phyloP scores from a whole-genome alignment of 2,888 invertebrate genomes.

The Tetragnatha montana region DNA sequence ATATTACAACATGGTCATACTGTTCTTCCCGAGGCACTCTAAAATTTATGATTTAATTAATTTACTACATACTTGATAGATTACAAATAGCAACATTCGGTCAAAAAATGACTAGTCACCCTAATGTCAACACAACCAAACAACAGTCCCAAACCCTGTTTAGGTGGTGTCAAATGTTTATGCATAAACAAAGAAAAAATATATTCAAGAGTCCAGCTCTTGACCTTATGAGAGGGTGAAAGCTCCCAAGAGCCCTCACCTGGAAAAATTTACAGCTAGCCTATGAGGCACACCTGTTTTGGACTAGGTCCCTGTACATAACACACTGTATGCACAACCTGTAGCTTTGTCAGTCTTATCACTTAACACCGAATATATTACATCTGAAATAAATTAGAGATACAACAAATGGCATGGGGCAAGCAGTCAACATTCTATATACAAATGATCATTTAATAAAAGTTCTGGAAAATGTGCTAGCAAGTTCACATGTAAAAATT shows the following conservation, averaged over 20 bases:
- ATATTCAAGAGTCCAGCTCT: constrained; percentile 71
- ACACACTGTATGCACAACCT: constrained; percentile 66
- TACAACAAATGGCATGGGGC: constrained; percentile 69
- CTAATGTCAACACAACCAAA: constrained; percentile 65
- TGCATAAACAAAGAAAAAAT: constrained; percentile 66
- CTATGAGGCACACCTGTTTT: constrained; percentile 64
- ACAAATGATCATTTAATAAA: constrained; percentile 69
- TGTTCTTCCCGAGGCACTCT: constrained; percentile 39
- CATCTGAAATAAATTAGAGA: constrained; percentile 69
- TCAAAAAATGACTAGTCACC: constrained; percentile 70
- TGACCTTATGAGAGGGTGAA: constrained; percentile 57
- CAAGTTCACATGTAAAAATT: constrained; percentile 68
- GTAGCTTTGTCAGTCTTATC: constrained; percentile 64
- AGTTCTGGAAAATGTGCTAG: constrained; percentile 59
- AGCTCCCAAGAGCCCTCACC: constrained; percentile 43
- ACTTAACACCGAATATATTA: constrained; percentile 66
- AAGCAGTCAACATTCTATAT: constrained; percentile 70
- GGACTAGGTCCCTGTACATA: constrained; percentile 70
- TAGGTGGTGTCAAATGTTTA: constrained; percentile 64
- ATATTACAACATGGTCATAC: constrained; percentile 43
- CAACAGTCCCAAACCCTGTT: constrained; percentile 69
- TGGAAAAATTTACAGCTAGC: constrained; percentile 62
- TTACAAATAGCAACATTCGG: constrained; percentile 60
- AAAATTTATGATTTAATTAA: constrained; percentile 33
- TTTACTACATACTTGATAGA: constrained; percentile 50